phyloP scores from a whole-genome alignment of 2,113 vertebrate species.

The Columba livia region DNA sequence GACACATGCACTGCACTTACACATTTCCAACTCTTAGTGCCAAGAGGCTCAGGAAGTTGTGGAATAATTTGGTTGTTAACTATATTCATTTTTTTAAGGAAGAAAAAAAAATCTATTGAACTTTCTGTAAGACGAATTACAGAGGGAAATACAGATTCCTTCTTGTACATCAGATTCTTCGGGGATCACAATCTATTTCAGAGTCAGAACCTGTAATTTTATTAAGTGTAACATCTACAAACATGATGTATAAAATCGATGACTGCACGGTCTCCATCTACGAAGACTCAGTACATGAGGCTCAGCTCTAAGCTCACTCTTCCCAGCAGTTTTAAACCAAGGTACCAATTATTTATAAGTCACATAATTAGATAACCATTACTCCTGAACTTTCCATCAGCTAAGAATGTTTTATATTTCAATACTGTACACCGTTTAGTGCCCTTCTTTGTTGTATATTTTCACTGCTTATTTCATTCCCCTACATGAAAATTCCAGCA shows the following conservation, averaged over 20 bases:
- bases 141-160: neutral
- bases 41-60: neutral
- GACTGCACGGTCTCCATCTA: neutral
- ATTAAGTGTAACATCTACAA: constrained; percentile 34
- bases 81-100: neutral
- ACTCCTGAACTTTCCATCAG: neutral
- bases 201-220: neutral
- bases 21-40: neutral
- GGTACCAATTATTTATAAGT: neutral
- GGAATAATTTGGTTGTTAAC: constrained; percentile 2
- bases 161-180: neutral
- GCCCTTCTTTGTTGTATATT: neutral
- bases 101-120: neutral
- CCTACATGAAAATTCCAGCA: neutral
- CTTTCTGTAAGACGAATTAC: neutral
- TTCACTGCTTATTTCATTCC: neutral
- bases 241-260: constrained; percentile 23
- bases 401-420: neutral
- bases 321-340: neutral
- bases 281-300: neutral
- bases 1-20: neutral
- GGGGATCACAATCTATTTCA: constrained; percentile 1
- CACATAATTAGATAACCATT: neutral
- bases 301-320: neutral
- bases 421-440: neutral